These are phyloP conservation scores for Philopedon plagiatum DNA, from an alignment of 2,888 invertebrate genomes.

Conservation along the genomic window DNA sequence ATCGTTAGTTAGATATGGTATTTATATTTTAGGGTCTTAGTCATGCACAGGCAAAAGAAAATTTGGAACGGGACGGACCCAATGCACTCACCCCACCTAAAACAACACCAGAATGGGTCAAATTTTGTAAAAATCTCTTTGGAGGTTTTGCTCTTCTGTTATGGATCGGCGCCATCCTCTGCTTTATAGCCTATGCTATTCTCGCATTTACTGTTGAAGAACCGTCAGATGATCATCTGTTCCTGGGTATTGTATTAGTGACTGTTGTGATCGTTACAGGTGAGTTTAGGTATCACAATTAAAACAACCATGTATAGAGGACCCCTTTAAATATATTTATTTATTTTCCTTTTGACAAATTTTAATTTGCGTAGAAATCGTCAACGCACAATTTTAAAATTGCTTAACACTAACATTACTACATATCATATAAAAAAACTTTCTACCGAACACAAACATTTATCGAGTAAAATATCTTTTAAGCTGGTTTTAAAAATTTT, in stretches of 20 bases:
- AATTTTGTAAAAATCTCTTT: constrained; percentile 98
- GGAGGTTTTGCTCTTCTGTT: constrained; percentile 96
- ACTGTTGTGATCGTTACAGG: constrained; percentile 98
- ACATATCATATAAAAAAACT: too few species aligned
- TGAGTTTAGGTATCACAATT: constrained; percentile 37
- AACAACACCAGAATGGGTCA: constrained; percentile 98
- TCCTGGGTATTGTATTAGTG: constrained; percentile 94
- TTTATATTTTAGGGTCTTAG: constrained; percentile 85
- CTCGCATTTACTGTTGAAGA: constrained; percentile 93
- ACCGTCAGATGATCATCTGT: constrained; percentile 96
- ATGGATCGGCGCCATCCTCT: constrained; percentile 97
- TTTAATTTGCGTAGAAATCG: too few species aligned
- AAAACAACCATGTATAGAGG: not conserved
- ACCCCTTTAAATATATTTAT: too few species aligned
- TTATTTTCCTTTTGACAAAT: too few species aligned
- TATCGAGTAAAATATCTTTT: too few species aligned
- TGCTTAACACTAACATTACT: too few species aligned
- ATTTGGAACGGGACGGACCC: constrained; percentile 94
- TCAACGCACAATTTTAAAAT: too few species aligned
- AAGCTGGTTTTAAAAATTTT: too few species aligned
- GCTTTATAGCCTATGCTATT: constrained; percentile 97
- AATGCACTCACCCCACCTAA: constrained; percentile 97
- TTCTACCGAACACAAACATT: too few species aligned
- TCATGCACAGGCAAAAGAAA: constrained; percentile 96
- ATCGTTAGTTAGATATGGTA: too few species aligned